phyloP scores from a whole-genome alignment of 2,113 vertebrate species.

The Gallinago undulata region DNA sequence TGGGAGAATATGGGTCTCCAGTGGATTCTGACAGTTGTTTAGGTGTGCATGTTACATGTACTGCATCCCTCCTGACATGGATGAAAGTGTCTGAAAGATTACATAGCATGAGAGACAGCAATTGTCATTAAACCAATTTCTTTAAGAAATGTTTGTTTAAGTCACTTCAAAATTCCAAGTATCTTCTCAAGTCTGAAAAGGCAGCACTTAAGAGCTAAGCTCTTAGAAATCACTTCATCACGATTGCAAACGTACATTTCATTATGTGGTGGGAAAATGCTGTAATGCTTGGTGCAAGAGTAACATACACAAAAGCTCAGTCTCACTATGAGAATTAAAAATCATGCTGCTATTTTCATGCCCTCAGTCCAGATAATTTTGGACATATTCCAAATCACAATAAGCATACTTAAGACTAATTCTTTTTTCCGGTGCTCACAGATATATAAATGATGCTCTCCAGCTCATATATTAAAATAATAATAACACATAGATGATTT shows the following conservation, averaged over 20 bases:
- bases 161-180: neutral
- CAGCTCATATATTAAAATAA: neutral
- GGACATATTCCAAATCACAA: neutral
- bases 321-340: neutral
- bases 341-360: neutral
- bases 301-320: neutral
- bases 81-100: neutral
- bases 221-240: neutral
- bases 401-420: neutral
- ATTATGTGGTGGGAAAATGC: neutral
- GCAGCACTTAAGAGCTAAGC: neutral
- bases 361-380: neutral
- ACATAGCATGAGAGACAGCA: neutral
- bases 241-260: neutral
- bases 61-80: neutral
- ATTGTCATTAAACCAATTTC: neutral
- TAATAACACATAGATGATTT: neutral
- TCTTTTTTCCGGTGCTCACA: neutral
- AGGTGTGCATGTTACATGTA: neutral
- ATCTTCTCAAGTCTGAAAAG: neutral
- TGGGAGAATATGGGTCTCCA: neutral
- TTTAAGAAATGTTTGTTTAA: constrained; percentile 8
- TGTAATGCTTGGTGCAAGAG: neutral
- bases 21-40: neutral
- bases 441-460: neutral